Conservation (phyloP, 2,888 invertebrate genomes). For the Elmis aenea region DNA sequence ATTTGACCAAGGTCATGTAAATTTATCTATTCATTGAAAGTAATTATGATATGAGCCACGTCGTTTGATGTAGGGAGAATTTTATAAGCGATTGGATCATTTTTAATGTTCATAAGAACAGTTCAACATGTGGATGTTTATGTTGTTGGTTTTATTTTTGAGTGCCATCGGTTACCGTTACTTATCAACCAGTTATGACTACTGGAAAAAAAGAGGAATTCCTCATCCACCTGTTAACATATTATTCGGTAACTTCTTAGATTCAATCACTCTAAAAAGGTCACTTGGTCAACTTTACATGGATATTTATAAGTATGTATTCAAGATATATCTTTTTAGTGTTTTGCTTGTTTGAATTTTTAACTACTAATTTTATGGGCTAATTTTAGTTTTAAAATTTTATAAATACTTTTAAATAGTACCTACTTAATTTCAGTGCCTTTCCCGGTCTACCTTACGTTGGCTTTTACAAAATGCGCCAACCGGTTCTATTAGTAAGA, state of each 20-base stretch:
- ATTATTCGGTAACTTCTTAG: conserved; percentile 14
- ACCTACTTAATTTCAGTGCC: conserved; percentile 25
- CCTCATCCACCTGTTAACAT: conserved; percentile 8
- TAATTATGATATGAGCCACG: too few relatives aligned
- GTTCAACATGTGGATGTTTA: conserved; percentile 6
- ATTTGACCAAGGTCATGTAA: too few relatives aligned
- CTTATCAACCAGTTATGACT: conserved; percentile 7
- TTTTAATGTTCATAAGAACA: too few relatives aligned
- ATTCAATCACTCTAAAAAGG: conserved; percentile 8
- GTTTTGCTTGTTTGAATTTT: conserved; percentile 5
- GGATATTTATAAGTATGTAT: conserved; percentile 23
- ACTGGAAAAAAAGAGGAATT: conserved; percentile 16
- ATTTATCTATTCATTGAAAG: too few relatives aligned
- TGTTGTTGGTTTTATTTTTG: background rate
- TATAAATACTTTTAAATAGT: conserved; percentile 12
- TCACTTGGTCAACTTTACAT: conserved; percentile 11
- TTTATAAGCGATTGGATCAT: too few relatives aligned
- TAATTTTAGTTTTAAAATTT: background rate
- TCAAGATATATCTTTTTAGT: background rate
- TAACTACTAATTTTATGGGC: background rate
- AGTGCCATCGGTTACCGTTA: background rate
- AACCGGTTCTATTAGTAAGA: conserved; percentile 35
- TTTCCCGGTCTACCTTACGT: conserved; percentile 36
- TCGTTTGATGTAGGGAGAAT: too few relatives aligned
- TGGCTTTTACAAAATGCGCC: conserved; percentile 37